Evolutionary conservation across 2,113 vertebrate species (phyloP).

Genomic region (Brachypteracias leptosomus): DNA sequence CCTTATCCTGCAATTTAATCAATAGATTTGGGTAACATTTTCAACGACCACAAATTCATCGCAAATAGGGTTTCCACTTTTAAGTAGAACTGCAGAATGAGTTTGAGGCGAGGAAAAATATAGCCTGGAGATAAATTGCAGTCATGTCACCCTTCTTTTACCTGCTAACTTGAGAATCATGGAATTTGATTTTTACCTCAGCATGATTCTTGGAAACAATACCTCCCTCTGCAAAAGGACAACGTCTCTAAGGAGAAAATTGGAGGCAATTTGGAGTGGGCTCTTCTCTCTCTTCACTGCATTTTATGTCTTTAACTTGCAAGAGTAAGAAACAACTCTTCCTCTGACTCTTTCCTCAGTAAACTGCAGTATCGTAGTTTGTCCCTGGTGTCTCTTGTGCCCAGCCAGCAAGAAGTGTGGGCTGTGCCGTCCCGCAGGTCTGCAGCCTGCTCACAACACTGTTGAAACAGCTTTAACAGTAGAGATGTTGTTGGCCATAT

Average conservation of each 20-base stretch:
- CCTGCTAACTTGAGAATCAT: neutral
- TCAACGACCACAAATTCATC: neutral
- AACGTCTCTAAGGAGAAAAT: neutral
- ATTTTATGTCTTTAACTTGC: neutral
- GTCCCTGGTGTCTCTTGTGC: neutral
- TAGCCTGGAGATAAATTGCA: neutral
- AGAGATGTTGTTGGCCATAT: rapidly evolving
- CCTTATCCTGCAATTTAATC: neutral
- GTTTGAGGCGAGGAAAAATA: neutral
- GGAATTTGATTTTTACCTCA: neutral
- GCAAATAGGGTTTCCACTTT: neutral
- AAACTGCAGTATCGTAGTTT: neutral
- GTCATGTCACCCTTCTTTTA: neutral
- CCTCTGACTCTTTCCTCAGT: neutral
- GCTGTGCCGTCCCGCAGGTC: neutral
- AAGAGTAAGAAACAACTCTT: neutral
- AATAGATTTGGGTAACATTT: neutral
- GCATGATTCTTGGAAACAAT: neutral
- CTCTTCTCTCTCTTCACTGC: neutral
- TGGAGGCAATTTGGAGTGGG: neutral
- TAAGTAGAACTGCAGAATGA: neutral
- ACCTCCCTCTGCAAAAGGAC: neutral
- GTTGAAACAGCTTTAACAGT: neutral
- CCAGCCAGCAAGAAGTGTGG: neutral
- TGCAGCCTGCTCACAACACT: rapidly evolving